Evolutionary conservation across 2,113 vertebrate species (phyloP).

Genomic region (Podilymbus podiceps): DNA sequence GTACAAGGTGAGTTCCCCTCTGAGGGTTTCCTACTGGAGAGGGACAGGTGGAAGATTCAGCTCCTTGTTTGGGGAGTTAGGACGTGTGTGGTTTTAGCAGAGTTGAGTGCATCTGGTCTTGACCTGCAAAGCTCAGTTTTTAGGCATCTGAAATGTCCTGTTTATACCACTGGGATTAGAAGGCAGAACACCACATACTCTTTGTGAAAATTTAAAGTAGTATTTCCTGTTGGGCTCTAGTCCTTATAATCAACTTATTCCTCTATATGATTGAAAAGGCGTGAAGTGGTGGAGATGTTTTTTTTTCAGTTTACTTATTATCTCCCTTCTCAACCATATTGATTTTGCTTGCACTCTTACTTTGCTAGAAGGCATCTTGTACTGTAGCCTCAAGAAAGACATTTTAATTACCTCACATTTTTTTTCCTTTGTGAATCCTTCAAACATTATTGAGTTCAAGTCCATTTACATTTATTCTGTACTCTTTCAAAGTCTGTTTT

Average conservation of each 20-base stretch:
- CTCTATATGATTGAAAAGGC: not conserved
- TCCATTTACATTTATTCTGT: not conserved
- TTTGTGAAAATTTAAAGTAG: not conserved
- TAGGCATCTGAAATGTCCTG: not conserved
- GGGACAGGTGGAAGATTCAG: not conserved
- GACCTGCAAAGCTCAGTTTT: not conserved
- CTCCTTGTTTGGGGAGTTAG: not conserved
- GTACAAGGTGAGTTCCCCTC: not conserved
- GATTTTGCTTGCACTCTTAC: not conserved
- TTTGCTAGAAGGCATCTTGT: not conserved
- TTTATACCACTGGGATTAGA: not conserved
- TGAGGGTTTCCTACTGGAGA: not conserved
- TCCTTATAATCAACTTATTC: not conserved
- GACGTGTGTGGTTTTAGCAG: not conserved
- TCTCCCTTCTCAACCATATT: not conserved
- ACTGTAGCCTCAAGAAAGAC: not conserved
- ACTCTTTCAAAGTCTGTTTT: not conserved
- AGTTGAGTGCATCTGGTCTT: not conserved
- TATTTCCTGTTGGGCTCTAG: not conserved
- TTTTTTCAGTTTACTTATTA: not conserved
- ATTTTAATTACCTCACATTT: not conserved
- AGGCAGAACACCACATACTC: not conserved
- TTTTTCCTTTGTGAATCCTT: not conserved
- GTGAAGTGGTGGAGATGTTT: fast-evolving
- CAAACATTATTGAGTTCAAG: not conserved